Conservation (phyloP, 2,113 vertebrate genomes). For the Chascanopsetta lugubris region DNA sequence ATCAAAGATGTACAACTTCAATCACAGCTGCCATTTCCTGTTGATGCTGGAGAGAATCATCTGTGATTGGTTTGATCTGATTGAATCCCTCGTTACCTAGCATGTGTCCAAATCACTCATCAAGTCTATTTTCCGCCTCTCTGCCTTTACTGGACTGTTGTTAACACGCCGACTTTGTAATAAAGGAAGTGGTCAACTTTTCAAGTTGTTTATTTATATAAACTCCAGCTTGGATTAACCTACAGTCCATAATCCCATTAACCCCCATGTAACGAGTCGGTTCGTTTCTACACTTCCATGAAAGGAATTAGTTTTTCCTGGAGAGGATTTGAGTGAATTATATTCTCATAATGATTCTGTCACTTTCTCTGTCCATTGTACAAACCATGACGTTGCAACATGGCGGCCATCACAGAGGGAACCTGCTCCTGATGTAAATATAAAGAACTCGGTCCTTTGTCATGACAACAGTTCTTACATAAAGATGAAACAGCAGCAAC, state of each 20-base stretch:
- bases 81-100: conserved; percentile 54
- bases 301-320: neutral
- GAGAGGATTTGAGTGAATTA: neutral
- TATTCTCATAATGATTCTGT: too few relatives aligned
- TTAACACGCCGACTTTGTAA: conserved; percentile 80
- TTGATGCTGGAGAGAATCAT: conserved; percentile 17
- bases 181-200: conserved; percentile 74
- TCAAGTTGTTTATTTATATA: conserved; percentile 7
- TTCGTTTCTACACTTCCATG: neutral
- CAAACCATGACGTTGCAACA: too few relatives aligned
- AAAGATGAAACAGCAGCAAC: too few relatives aligned
- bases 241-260: neutral
- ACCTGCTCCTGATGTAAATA: too few relatives aligned
- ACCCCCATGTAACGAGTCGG: neutral
- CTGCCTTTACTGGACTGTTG: conserved; percentile 66
- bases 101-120: conserved; percentile 55
- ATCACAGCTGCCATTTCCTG: conserved; percentile 23
- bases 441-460: too few relatives aligned
- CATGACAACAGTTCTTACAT: too few relatives aligned
- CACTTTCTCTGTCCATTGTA: neutral
- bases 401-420: too few relatives aligned
- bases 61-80: neutral
- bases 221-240: neutral
- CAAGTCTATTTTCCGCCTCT: conserved; percentile 41
- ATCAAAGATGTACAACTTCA: too few relatives aligned